Conservation (phyloP, 2,888 invertebrate species). For the Drosophila mimica region DNA sequence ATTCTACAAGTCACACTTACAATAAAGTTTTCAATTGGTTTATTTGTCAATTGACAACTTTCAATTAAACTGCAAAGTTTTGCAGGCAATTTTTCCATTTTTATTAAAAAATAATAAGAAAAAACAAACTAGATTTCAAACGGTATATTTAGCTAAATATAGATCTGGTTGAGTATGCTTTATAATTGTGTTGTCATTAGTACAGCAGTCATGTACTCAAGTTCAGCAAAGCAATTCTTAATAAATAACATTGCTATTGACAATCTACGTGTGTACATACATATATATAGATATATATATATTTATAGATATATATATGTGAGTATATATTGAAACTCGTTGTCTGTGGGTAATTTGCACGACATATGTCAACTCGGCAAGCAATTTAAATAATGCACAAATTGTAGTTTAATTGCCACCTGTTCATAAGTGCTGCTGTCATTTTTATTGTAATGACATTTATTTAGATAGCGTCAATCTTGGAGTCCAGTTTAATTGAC, state of each 20-base stretch:
- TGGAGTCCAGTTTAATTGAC: not conserved
- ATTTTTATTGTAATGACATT: conserved; percentile 45
- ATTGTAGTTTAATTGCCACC: conserved; percentile 62
- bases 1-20: not conserved
- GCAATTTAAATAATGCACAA: conserved; percentile 62
- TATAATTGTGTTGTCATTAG: conserved; percentile 2
- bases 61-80: not conserved
- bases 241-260: not conserved
- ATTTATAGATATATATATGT: not conserved
- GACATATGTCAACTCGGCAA: conserved; percentile 60
- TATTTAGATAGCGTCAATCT: conserved; percentile 32
- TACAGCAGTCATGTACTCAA: not conserved
- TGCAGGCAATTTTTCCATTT: not conserved
- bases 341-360: conserved; percentile 58
- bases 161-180: not conserved
- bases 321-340: conserved; percentile 4
- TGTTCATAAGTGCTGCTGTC: conserved; percentile 33
- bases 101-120: not conserved
- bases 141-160: not conserved
- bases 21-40: not conserved
- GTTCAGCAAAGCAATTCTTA: not conserved
- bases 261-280: not conserved
- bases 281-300: not conserved
- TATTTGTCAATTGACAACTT: not conserved
- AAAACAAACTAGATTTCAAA: not conserved